These are phyloP conservation scores for Malachius bipustulatus DNA, from an alignment of 2,888 invertebrate species.

Conservation along the genomic window DNA sequence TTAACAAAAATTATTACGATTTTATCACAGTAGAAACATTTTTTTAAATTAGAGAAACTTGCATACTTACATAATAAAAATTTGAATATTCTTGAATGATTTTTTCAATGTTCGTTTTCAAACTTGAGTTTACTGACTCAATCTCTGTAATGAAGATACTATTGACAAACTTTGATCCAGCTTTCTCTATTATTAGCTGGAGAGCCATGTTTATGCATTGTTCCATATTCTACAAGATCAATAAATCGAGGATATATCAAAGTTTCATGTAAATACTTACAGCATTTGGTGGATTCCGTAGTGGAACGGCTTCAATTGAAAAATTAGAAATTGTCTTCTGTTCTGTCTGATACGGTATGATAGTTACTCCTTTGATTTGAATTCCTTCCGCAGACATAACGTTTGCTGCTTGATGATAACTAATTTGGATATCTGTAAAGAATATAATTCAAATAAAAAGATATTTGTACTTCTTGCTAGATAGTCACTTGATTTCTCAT, in stretches of 20 bases:
- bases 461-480: neutral
- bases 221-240: conserved; percentile 9
- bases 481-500: conserved; percentile 19
- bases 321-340: conserved; percentile 25
- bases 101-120: conserved; percentile 25
- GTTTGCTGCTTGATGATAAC: conserved; percentile 30
- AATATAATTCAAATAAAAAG: neutral
- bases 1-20: too few relatives aligned
- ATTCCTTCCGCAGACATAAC: conserved; percentile 28
- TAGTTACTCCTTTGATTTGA: conserved; percentile 30
- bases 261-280: conserved; percentile 21
- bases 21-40: too few relatives aligned
- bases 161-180: conserved; percentile 22
- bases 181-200: conserved; percentile 28
- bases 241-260: neutral
- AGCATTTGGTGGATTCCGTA: conserved; percentile 18
- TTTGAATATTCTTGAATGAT: conserved; percentile 26
- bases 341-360: conserved; percentile 22
- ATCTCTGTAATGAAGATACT: conserved; percentile 31
- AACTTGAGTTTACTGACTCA: conserved; percentile 20
- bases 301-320: conserved; percentile 28
- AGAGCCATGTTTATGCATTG: conserved; percentile 29
- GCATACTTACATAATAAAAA: too few relatives aligned
- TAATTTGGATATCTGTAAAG: conserved; percentile 23
- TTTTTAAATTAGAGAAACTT: too few relatives aligned